A percentile compares a stretch with the other conserved stretches of the same genome.
These are phyloP conservation scores for Hemitrygon akajei DNA, from an alignment of 2,797 vertebrate genomes.

Conservation along the genomic window DNA sequence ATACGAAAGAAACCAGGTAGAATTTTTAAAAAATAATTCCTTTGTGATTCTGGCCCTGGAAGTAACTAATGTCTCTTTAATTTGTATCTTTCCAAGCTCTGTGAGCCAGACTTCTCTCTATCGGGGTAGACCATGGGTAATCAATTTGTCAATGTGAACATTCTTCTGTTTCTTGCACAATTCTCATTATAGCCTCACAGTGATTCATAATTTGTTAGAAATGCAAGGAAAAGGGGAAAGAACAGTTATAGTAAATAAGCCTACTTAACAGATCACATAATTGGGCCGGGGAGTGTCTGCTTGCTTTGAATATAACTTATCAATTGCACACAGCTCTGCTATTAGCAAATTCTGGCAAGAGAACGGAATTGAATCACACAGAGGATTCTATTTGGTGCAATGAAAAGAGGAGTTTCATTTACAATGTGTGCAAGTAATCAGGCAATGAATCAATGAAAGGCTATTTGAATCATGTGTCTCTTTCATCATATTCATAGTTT, in stretches of 20 bases:
- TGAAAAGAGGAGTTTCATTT: conserved; percentile 19
- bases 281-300: background rate
- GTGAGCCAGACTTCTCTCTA: background rate
- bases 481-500: background rate
- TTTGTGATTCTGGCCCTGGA: background rate
- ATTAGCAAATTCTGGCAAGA: background rate
- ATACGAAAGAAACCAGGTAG: background rate
- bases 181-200: background rate
- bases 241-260: background rate
- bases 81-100: background rate
- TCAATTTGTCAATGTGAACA: background rate
- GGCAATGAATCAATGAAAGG: background rate
- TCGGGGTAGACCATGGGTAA: background rate
- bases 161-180: background rate
- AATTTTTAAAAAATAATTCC: background rate
- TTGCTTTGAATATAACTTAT: background rate
- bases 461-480: background rate
- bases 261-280: background rate
- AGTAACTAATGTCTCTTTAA: conserved; percentile 3
- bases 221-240: background rate
- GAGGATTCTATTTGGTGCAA: background rate
- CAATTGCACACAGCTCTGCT: background rate
- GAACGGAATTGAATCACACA: no score
- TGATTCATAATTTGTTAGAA: background rate
- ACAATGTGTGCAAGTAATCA: background rate